These are phyloP conservation scores for Bombus waltoni DNA, from an alignment of 1,140 invertebrate species.

Conservation along the genomic window DNA sequence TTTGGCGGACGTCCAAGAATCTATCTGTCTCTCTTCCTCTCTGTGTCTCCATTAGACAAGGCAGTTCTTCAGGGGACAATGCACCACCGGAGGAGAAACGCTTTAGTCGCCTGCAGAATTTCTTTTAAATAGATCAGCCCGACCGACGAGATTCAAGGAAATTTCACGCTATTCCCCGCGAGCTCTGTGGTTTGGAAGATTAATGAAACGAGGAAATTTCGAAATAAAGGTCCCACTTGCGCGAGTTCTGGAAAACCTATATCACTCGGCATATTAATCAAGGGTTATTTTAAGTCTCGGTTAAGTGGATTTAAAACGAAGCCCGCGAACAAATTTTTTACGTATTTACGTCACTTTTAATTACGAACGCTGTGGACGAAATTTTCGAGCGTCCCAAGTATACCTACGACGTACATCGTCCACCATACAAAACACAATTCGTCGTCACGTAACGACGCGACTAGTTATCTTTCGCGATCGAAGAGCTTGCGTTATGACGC, in stretches of 20 bases:
- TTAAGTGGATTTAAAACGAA: neutral
- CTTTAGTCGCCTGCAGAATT: constrained; percentile 12
- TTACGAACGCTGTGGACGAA: neutral
- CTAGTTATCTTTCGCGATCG: neutral
- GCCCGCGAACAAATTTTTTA: too few species aligned
- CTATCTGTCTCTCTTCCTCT: neutral
- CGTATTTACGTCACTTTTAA: neutral
- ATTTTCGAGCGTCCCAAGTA: neutral
- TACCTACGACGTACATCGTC: neutral
- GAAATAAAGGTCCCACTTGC: neutral
- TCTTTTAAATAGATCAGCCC: constrained; percentile 42
- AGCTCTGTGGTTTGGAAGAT: neutral
- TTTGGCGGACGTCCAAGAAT: constrained; percentile 62
- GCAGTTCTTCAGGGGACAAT: constrained; percentile 58
- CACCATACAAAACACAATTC: too few species aligned
- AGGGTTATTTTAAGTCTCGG: neutral
- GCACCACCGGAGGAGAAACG: constrained; percentile 51
- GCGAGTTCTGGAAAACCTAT: neutral
- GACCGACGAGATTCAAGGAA: neutral
- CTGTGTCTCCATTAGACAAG: constrained; percentile 31
- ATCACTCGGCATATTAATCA: neutral
- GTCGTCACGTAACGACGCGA: neutral
- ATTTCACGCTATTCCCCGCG: neutral
- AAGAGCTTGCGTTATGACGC: neutral
- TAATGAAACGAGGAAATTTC: constrained; percentile 2